phyloP scores from a whole-genome alignment of 2,113 vertebrate species.

The Rhabdomys dilectus region DNA sequence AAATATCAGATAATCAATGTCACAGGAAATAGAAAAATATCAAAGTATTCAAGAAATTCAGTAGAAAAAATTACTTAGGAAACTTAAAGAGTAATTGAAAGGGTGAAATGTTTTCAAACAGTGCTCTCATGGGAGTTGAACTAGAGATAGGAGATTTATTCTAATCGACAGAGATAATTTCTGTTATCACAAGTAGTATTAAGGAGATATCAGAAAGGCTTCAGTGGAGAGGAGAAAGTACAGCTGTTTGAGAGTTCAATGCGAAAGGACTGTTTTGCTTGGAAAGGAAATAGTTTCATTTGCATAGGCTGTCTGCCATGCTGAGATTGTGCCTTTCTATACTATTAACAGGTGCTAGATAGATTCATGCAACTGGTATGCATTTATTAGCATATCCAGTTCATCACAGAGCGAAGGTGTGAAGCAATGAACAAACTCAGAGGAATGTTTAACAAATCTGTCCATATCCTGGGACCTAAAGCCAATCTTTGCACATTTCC shows the following conservation, averaged over 20 bases:
- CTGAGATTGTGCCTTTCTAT: background rate
- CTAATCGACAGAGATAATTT: slow-evolving; percentile 1
- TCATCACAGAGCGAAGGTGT: background rate
- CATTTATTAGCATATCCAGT: background rate
- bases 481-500: background rate
- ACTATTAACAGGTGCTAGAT: background rate
- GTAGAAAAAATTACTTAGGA: background rate
- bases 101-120: slow-evolving; percentile 17
- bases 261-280: background rate
- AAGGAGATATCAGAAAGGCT: slow-evolving; percentile 5
- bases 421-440: background rate
- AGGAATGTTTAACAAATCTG: background rate
- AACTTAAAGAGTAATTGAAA: background rate
- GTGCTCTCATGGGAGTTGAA: background rate
- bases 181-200: background rate
- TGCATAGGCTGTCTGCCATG: background rate
- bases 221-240: background rate
- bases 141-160: background rate
- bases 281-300: slow-evolving; percentile 27
- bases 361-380: background rate
- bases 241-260: slow-evolving; percentile 11
- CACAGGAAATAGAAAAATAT: background rate
- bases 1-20: background rate
- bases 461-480: background rate
- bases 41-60: background rate